These are phyloP conservation scores for Micrastur ruficollis DNA, from an alignment of 2,797 vertebrate genomes.

Conservation along the genomic window DNA sequence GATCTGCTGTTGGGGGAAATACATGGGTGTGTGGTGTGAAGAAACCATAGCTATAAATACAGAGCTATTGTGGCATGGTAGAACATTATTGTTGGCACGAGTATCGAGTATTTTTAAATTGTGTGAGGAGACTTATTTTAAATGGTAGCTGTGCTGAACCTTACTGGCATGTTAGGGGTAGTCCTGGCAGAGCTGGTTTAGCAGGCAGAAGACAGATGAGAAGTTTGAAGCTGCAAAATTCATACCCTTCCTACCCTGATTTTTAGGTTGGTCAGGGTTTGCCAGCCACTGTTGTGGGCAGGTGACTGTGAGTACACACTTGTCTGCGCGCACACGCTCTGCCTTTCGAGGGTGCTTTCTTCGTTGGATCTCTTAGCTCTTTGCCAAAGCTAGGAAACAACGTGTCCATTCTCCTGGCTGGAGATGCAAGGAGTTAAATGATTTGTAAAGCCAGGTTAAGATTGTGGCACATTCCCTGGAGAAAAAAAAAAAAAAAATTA, in stretches of 20 bases:
- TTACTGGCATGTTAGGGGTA: neutral
- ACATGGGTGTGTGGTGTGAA: fast-evolving
- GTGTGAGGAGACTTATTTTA: neutral
- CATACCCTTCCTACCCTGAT: neutral
- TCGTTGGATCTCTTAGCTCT: neutral
- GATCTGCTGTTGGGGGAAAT: neutral
- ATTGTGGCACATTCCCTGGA: fast-evolving
- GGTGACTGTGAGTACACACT: neutral
- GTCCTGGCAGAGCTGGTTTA: neutral
- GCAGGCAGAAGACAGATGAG: neutral
- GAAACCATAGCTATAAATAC: neutral
- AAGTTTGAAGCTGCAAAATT: neutral
- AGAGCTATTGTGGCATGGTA: neutral
- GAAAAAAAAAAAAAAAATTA: no score
- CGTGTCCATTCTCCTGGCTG: fast-evolving
- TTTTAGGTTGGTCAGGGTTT: neutral
- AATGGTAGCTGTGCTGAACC: neutral
- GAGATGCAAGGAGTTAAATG: neutral
- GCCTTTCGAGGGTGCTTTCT: fast-evolving
- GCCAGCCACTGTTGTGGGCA: fast-evolving
- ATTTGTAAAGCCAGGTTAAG: neutral
- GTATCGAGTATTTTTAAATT: neutral
- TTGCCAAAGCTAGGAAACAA: neutral
- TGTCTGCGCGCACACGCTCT: fast-evolving
- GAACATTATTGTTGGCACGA: conserved; percentile 1